Percentiles rank a stretch among this genome's conserved stretches.
Evolutionary conservation across 2,888 invertebrate species (phyloP).

Genomic region (Phoenoteleia sp.): DNA sequence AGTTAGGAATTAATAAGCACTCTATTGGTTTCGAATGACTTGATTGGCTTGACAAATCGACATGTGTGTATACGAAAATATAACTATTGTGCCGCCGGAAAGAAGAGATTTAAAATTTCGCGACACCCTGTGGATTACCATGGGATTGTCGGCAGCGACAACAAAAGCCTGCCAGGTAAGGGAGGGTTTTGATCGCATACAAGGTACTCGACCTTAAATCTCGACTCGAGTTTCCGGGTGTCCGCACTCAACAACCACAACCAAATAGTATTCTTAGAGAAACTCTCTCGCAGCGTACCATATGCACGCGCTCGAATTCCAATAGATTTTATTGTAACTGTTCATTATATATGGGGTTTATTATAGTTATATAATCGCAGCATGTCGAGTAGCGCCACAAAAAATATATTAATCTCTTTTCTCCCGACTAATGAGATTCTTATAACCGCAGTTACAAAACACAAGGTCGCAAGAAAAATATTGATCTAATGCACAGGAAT

Average conservation of each 20-base stretch:
- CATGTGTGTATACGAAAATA: slow-evolving; percentile 60
- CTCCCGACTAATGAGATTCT: slow-evolving; percentile 6
- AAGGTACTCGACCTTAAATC: slow-evolving; percentile 76
- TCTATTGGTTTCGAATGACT: slow-evolving; percentile 68
- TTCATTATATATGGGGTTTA: slow-evolving; percentile 54
- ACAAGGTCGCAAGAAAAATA: not conserved
- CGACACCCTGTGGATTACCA: slow-evolving; percentile 70
- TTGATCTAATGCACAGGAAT: not conserved
- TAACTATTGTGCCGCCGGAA: slow-evolving; percentile 24
- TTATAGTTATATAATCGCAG: slow-evolving; percentile 60
- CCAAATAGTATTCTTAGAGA: slow-evolving; percentile 65
- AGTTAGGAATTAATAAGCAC: slow-evolving; percentile 62
- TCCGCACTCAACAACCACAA: slow-evolving; percentile 72
- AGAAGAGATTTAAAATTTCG: slow-evolving; percentile 60
- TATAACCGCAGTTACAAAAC: not conserved
- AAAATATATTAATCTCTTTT: slow-evolving; percentile 33
- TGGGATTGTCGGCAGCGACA: slow-evolving; percentile 52
- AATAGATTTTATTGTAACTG: slow-evolving; percentile 67
- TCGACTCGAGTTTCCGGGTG: slow-evolving; percentile 69
- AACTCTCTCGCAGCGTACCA: slow-evolving; percentile 45
- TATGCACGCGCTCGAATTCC: slow-evolving; percentile 70
- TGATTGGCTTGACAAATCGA: slow-evolving; percentile 68
- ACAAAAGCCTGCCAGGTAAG: slow-evolving; percentile 67
- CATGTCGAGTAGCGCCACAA: slow-evolving; percentile 21
- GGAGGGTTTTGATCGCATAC: slow-evolving; percentile 66